These are phyloP conservation scores for Mythimna impura DNA, from an alignment of 2,888 invertebrate species.

Conservation along the genomic window DNA sequence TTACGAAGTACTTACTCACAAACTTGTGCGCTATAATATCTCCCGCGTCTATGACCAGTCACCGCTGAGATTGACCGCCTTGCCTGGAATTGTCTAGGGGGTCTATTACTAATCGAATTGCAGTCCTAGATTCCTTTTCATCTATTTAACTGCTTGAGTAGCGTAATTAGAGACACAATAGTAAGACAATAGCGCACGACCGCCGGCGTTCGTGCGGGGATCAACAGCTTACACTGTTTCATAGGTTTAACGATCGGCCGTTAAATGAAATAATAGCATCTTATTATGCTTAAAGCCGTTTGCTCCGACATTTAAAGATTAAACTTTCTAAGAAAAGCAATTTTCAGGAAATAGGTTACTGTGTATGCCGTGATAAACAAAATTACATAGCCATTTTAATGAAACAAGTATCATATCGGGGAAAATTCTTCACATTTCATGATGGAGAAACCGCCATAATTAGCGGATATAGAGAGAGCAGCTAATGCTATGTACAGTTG, in stretches of 20 bases:
- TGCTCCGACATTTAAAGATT: not conserved
- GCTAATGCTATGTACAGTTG: slow-evolving; percentile 50
- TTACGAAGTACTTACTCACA: not conserved
- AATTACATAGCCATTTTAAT: slow-evolving; percentile 60
- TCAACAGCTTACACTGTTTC: no score
- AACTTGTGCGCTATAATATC: no score
- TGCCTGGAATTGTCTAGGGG: not conserved
- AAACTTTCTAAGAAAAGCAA: slow-evolving; percentile 23
- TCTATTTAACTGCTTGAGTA: no score
- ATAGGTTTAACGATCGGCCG: not conserved
- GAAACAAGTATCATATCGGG: slow-evolving; percentile 65
- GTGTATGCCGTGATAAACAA: slow-evolving; percentile 42
- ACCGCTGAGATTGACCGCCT: not conserved
- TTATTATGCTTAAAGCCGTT: slow-evolving; percentile 3
- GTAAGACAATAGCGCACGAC: no score
- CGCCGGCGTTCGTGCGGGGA: no score
- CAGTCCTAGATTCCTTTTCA: not conserved
- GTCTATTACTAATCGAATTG: not conserved
- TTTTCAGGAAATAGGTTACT: slow-evolving; percentile 44
- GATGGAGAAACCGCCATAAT: slow-evolving; percentile 61
- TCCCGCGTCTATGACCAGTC: not conserved
- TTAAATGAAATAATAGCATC: not conserved
- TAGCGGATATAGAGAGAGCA: slow-evolving; percentile 61
- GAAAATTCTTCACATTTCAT: slow-evolving; percentile 65
- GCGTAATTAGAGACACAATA: no score